A percentile compares a stretch with the other conserved stretches of the same genome.
These are phyloP conservation scores for Larimichthys crocea DNA, from an alignment of 2,113 vertebrate genomes.

Conservation along the genomic window DNA sequence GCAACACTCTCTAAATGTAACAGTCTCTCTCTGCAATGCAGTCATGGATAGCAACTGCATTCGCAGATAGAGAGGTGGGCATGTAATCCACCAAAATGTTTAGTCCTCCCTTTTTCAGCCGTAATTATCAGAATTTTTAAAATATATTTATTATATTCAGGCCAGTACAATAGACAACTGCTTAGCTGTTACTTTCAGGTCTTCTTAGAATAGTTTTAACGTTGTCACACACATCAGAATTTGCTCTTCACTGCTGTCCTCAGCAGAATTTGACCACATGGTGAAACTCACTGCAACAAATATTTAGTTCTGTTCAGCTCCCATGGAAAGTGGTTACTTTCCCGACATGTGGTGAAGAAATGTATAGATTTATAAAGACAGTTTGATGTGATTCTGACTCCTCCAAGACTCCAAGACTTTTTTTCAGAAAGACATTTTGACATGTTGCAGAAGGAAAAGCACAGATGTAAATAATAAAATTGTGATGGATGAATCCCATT, in stretches of 20 bases:
- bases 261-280: neutral
- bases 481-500: neutral
- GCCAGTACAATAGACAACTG: too few species aligned
- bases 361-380: neutral
- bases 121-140: neutral
- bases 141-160: neutral
- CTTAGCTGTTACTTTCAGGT: neutral
- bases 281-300: neutral
- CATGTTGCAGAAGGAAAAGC: neutral
- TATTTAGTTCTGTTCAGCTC: neutral
- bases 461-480: neutral
- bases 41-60: neutral
- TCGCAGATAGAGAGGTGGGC: neutral
- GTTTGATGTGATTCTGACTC: neutral
- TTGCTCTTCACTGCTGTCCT: neutral
- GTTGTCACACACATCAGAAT: neutral
- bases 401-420: neutral
- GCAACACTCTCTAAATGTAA: neutral
- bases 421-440: neutral
- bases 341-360: neutral
- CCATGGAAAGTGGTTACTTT: neutral
- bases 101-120: neutral
- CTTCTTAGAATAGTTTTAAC: neutral
- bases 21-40: neutral
- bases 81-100: neutral